Evolutionary conservation across 2,888 invertebrate genomes (phyloP), one percentile per base, ranked within the genome.

Genomic region (Aricia artaxerxes): DNA sequence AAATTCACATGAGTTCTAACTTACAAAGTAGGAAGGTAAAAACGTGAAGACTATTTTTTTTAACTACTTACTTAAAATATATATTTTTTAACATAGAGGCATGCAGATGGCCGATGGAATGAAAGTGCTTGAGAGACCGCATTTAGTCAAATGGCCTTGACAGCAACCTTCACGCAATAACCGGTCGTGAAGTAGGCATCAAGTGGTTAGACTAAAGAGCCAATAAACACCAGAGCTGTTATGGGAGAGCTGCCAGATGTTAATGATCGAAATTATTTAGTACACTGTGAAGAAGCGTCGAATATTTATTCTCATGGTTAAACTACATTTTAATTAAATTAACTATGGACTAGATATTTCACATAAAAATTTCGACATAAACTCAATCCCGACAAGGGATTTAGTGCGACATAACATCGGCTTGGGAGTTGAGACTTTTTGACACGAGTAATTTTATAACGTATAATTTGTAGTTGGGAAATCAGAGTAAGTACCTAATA

Each of bases 401-500:
- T 69, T 38, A 69, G 13, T 69, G 35, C 16, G 4, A 69, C 35
- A 69, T 69, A 69, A 38, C 69, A 35, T 69, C 5, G 69, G 69
- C 35, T 69, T 69, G 16, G 38, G 69, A 69, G 13, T 69, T 69
- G 16, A 35, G 35, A 1, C 69, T 35, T 13, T 69, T 69, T 69
- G 69, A 69, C 69, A 16, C 11, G 69, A 11, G 69, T 69, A 38
- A 69, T 38, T 69, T 38, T 69, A 69, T 69, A 38, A 38, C 69
- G 69, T 69, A 69, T 69, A 69, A 69, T 69, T 16, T 13, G 69
- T 35, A 38, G 69, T 35, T 35, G 69, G 69, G 5, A 69, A 38
- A 69, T 69, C 69, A 38, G 69, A 69, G 75, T 49, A 49, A 44
- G 49, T 49, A 31, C 49, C 75, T 44, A 75, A 75, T 75, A 75